Conservation (phyloP, 2,888 invertebrate genomes). For the Agrochola macilenta region DNA sequence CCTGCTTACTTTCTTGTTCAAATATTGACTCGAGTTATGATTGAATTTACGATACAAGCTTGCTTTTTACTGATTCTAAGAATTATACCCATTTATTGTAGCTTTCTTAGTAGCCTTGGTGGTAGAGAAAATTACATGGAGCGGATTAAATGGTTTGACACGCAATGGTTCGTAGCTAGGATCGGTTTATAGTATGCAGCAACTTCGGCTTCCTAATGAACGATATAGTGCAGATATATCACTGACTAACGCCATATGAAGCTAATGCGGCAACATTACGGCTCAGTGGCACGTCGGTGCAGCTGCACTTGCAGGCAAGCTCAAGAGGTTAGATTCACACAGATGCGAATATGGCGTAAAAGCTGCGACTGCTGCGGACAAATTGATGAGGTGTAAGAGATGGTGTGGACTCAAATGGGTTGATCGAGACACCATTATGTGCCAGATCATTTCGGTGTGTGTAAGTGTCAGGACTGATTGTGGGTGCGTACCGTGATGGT, state of each 20-base stretch:
- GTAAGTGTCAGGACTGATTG: background rate
- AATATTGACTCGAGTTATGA: conserved; percentile 35
- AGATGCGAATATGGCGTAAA: background rate
- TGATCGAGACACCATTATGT: background rate
- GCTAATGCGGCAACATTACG: conserved; percentile 53
- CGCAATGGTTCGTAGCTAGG: conserved; percentile 19
- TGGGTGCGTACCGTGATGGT: background rate
- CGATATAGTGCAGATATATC: conserved; percentile 39
- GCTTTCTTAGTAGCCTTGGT: conserved; percentile 12
- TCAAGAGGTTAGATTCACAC: conserved; percentile 7
- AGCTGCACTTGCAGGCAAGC: too few species aligned
- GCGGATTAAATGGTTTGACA: conserved; percentile 22
- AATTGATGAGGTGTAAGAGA: background rate
- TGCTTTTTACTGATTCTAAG: conserved; percentile 20
- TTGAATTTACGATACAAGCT: conserved; percentile 26
- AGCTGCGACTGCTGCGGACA: background rate
- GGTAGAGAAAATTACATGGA: conserved; percentile 10
- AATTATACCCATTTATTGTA: conserved; percentile 4
- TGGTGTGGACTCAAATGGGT: background rate
- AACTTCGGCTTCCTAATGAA: conserved; percentile 37
- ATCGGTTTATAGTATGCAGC: conserved; percentile 11
- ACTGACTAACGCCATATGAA: conserved; percentile 41
- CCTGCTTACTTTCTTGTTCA: conserved; percentile 11
- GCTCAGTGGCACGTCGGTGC: conserved; percentile 31
- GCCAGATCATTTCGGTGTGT: background rate